Percentiles rank a stretch among this genome's conserved stretches.
These are phyloP conservation scores for Galago senegalensis DNA, from an alignment of 2,797 vertebrate species.

Conservation along the genomic window DNA sequence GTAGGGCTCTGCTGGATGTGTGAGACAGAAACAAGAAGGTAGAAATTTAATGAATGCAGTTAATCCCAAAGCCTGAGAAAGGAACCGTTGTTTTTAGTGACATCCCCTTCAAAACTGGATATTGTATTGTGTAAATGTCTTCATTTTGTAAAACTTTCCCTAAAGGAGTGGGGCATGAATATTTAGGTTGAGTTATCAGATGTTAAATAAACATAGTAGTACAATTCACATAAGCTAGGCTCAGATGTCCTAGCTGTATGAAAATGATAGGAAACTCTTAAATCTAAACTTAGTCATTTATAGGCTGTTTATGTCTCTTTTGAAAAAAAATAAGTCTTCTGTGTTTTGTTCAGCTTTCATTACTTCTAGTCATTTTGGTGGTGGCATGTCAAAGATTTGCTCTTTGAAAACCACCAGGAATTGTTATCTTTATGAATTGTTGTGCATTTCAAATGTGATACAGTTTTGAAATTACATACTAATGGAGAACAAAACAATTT, in stretches of 20 bases:
- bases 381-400: constrained; percentile 23
- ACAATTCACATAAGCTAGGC: not conserved
- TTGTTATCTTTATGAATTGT: constrained; percentile 31
- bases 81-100: not conserved
- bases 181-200: constrained; percentile 42
- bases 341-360: not conserved
- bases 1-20: not conserved
- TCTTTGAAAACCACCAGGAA: constrained; percentile 19
- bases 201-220: constrained; percentile 26
- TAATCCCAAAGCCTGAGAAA: not conserved
- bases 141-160: constrained; percentile 61
- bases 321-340: constrained; percentile 61
- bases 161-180: not conserved
- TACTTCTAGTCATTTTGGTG: constrained; percentile 16
- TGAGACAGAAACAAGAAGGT: not conserved
- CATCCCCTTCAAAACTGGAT: not conserved
- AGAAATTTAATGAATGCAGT: not conserved
- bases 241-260: constrained; percentile 26
- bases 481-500: not conserved
- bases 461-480: constrained; percentile 4
- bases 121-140: not conserved
- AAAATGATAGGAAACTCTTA: constrained; percentile 55
- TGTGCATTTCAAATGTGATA: not conserved
- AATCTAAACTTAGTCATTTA: constrained; percentile 12
- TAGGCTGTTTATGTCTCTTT: not conserved